Conservation (phyloP, 2,888 invertebrate genomes). For the Pomacea canaliculata region DNA sequence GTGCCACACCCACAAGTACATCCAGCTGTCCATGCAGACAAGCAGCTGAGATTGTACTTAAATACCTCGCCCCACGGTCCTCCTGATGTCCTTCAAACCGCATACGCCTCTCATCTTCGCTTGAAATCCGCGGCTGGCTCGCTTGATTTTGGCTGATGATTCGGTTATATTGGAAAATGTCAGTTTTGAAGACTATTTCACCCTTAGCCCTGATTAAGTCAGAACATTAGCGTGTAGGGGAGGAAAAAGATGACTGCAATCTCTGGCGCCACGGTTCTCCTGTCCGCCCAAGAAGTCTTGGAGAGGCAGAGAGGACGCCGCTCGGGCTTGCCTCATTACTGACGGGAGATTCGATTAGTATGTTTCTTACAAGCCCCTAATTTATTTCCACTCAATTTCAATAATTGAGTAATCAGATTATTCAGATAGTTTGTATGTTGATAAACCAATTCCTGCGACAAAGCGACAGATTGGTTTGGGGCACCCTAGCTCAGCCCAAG, state of each 20-base stretch:
- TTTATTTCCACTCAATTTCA: constrained; percentile 55
- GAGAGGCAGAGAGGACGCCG: constrained; percentile 8
- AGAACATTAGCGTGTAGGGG: constrained; percentile 22
- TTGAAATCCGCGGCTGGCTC: no score
- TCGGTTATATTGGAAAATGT: neutral
- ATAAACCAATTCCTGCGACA: constrained; percentile 53
- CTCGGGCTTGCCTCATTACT: constrained; percentile 16
- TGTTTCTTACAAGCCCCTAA: constrained; percentile 44
- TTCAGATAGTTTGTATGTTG: constrained; percentile 52
- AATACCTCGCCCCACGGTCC: no score
- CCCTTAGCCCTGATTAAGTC: constrained; percentile 32
- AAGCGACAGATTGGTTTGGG: constrained; percentile 43
- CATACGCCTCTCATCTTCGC: no score
- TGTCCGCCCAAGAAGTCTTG: constrained; percentile 15
- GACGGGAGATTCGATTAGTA: constrained; percentile 40
- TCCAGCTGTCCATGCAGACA: no score
- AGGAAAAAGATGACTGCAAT: constrained; percentile 26
- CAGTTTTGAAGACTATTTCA: constrained; percentile 30
- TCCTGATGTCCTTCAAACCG: no score
- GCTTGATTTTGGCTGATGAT: no score
- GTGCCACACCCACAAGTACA: no score
- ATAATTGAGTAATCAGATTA: constrained; percentile 56
- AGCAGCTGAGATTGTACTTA: no score
- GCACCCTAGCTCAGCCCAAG: constrained; percentile 17
- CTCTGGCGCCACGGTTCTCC: constrained; percentile 20